These are phyloP conservation scores for Rhinolophus sinicus DNA, from an alignment of 2,113 vertebrate genomes.

Conservation along the genomic window DNA sequence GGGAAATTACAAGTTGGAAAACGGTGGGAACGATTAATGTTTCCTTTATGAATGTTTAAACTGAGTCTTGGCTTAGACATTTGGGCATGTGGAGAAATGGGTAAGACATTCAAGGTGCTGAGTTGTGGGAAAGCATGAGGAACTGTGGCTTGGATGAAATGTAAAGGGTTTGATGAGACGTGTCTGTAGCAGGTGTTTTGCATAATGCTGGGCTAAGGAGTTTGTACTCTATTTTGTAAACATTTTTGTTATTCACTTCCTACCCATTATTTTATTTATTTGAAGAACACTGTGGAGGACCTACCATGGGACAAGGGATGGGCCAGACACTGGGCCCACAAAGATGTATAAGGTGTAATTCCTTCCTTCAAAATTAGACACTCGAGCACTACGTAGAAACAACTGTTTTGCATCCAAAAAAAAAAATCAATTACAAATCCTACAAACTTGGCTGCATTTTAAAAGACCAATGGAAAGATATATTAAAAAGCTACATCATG, in stretches of 20 bases:
- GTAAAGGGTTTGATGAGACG: neutral
- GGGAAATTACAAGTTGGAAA: slow-evolving; percentile 6
- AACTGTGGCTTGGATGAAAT: neutral
- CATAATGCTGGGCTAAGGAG: neutral
- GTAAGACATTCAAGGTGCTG: neutral
- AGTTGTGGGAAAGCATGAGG: neutral
- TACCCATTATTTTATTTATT: neutral
- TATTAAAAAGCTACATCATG: neutral
- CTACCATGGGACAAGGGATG: neutral
- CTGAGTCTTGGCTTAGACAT: neutral
- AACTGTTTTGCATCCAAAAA: neutral
- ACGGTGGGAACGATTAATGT: neutral
- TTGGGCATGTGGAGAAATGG: neutral
- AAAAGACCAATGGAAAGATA: neutral
- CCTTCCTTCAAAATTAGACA: neutral
- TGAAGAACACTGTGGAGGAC: neutral
- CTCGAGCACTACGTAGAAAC: neutral
- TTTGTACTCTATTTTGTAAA: neutral
- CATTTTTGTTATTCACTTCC: neutral
- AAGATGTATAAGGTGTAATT: neutral
- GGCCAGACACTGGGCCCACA: neutral
- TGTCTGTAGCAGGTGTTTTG: neutral
- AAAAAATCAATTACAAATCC: neutral
- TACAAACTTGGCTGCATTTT: neutral
- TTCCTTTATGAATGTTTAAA: neutral